Evolutionary conservation across 2,797 vertebrate genomes (phyloP).

Genomic region (Megalops cyprinoides): DNA sequence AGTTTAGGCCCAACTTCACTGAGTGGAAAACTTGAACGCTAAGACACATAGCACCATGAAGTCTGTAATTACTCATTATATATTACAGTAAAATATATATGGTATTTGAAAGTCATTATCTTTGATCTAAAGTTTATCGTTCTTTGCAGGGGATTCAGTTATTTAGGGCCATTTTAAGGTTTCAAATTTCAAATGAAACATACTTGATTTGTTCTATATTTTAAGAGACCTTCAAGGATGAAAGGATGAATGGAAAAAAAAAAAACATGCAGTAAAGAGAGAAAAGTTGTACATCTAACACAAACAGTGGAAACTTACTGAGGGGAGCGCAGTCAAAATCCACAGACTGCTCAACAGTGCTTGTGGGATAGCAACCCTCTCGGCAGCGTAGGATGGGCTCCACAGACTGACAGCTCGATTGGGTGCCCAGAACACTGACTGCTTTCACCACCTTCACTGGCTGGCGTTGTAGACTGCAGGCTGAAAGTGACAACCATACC

Average conservation of each 20-base stretch:
- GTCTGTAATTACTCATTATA: too few relatives aligned
- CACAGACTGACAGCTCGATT: constrained; percentile 30
- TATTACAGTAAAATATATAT: too few relatives aligned
- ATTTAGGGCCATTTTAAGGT: neutral
- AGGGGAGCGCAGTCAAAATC: constrained; percentile 30
- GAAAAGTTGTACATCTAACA: neutral
- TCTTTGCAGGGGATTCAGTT: too few relatives aligned
- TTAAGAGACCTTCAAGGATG: neutral
- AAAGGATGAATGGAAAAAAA: too few relatives aligned
- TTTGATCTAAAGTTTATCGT: neutral
- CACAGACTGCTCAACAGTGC: neutral
- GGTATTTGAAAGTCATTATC: too few relatives aligned
- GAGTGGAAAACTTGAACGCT: too few relatives aligned
- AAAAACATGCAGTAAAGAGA: neutral
- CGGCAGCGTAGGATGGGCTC: constrained; percentile 32
- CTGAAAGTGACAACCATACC: constrained; percentile 13
- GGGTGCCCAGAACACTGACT: neutral
- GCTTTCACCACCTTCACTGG: constrained; percentile 24
- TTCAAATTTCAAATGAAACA: too few relatives aligned
- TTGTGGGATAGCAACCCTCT: constrained; percentile 25
- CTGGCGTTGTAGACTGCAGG: constrained; percentile 26
- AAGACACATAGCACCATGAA: too few relatives aligned
- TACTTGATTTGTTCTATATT: neutral
- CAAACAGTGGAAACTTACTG: constrained; percentile 19
- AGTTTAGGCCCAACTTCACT: too few relatives aligned